Conservation (phyloP, 2,113 vertebrate genomes). For the Mionectes macconnelli region DNA sequence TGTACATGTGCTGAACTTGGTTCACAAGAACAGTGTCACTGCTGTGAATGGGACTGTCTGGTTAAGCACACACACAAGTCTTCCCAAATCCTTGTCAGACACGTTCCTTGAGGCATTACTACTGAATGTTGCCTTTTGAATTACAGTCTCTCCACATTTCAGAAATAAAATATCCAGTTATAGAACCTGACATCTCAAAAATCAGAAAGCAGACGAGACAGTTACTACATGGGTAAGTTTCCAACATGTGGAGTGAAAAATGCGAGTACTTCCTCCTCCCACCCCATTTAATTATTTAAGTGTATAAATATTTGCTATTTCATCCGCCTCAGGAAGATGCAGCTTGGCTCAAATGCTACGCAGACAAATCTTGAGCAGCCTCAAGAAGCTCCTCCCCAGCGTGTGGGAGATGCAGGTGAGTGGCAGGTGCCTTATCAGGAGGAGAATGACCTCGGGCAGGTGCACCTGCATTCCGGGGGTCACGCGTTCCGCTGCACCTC, state of each 20-base stretch:
- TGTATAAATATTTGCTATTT: neutral
- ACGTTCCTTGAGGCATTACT: neutral
- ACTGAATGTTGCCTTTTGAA: neutral
- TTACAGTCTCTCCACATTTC: neutral
- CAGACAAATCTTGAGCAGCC: neutral
- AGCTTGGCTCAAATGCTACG: neutral
- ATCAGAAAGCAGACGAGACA: neutral
- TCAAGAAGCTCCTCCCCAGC: neutral
- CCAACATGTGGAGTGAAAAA: neutral
- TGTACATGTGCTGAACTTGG: neutral
- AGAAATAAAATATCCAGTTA: neutral
- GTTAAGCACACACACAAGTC: neutral
- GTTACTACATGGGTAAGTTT: slow-evolving; percentile 27
- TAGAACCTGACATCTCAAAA: slow-evolving; percentile 19
- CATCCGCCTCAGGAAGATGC: neutral
- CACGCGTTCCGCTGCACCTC: neutral
- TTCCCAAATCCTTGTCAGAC: neutral
- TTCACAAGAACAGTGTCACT: neutral
- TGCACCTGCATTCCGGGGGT: neutral
- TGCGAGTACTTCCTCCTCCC: neutral
- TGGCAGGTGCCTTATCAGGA: neutral
- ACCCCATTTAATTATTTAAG: slow-evolving; percentile 17
- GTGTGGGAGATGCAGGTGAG: neutral
- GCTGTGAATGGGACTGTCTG: neutral
- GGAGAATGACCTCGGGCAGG: neutral